phyloP scores from a whole-genome alignment of 1,140 invertebrate species.

The Drosophila kepulauana region DNA sequence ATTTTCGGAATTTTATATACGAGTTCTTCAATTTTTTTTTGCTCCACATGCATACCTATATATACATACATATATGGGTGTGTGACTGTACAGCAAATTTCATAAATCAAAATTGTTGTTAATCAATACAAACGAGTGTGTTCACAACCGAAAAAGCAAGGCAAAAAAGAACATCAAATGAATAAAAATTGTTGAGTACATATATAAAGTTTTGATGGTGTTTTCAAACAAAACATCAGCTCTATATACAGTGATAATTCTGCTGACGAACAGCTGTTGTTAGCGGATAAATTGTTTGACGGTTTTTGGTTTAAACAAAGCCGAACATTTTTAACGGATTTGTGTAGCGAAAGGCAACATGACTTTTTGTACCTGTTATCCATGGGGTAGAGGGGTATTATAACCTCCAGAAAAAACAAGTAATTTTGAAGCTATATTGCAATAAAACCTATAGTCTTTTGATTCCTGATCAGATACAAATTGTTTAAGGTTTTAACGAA shows the following conservation, averaged over 20 bases:
- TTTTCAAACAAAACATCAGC: neutral
- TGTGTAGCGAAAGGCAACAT: neutral
- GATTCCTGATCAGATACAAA: no score
- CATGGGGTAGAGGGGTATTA: no score
- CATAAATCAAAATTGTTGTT: conserved; percentile 56
- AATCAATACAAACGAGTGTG: conserved; percentile 45
- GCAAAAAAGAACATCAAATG: conserved; percentile 3
- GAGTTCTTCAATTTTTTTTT: neutral
- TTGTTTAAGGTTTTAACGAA: no score
- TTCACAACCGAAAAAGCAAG: conserved; percentile 10
- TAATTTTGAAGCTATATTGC: no score
- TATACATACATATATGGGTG: neutral
- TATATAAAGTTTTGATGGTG: neutral
- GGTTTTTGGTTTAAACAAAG: neutral
- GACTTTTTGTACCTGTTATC: no score
- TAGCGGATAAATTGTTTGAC: neutral
- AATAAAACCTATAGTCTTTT: no score
- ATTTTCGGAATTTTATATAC: conserved; percentile 3
- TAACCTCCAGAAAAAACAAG: neutral
- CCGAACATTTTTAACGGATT: neutral
- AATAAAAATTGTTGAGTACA: neutral
- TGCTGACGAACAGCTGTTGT: neutral
- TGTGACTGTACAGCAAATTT: conserved; percentile 18
- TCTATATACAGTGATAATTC: conserved; percentile 1
- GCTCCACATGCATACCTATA: no score